These are phyloP conservation scores for Drepana falcataria DNA, from an alignment of 2,888 invertebrate genomes.

Conservation along the genomic window DNA sequence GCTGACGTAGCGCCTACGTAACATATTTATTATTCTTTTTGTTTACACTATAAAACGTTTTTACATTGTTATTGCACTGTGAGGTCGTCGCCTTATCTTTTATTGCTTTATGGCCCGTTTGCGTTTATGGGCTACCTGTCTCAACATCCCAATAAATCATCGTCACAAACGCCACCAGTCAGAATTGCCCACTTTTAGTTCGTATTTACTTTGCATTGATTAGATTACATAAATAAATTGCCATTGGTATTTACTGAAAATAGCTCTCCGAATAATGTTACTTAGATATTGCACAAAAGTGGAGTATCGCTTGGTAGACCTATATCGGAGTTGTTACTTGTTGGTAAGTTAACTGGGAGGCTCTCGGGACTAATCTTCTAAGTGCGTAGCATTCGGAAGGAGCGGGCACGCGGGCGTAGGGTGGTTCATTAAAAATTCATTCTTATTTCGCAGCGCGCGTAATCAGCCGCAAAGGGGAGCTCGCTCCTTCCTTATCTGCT, in stretches of 20 bases:
- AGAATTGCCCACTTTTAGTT: not conserved
- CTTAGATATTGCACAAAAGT: not conserved
- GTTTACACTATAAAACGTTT: conserved; percentile 74
- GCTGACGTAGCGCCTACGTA: conserved; percentile 63
- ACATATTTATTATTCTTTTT: conserved; percentile 64
- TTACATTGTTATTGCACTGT: conserved; percentile 68
- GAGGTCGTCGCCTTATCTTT: conserved; percentile 71
- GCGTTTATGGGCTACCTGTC: conserved; percentile 41
- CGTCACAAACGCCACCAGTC: conserved; percentile 3
- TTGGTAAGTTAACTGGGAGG: conserved; percentile 56
- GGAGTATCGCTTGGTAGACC: not conserved
- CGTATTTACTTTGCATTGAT: not conserved
- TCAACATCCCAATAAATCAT: conserved; percentile 9
- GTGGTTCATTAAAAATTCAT: conserved; percentile 76
- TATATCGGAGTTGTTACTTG: conserved; percentile 22
- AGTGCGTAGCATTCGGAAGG: conserved; percentile 64
- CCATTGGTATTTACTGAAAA: not conserved
- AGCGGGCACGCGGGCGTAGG: conserved; percentile 17
- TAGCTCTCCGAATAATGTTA: not conserved
- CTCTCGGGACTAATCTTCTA: conserved; percentile 76
- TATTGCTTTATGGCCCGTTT: conserved; percentile 59
- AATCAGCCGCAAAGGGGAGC: conserved; percentile 64
- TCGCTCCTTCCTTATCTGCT: conserved; percentile 54
- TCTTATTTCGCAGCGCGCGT: conserved; percentile 71
- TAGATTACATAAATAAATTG: too few species aligned